These are phyloP conservation scores for Drosophila sulfurigaster DNA, from an alignment of 1,140 invertebrate species.

Conservation along the genomic window DNA sequence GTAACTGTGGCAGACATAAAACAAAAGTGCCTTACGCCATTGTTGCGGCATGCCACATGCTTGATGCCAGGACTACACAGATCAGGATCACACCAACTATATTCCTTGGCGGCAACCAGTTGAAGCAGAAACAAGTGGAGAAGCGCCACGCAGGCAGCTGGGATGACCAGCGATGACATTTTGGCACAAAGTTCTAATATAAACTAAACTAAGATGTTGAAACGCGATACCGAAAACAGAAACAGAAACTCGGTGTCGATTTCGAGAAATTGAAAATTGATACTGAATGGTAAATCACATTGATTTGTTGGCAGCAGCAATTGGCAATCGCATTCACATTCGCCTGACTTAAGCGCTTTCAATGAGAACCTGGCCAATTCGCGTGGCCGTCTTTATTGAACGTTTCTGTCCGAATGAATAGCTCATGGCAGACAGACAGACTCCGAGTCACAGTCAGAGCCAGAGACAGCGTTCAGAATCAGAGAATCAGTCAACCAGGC, in stretches of 20 bases:
- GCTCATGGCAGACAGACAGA: constrained; percentile 58
- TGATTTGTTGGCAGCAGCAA: constrained; percentile 33
- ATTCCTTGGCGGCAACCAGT: constrained; percentile 47
- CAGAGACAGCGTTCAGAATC: constrained; percentile 26
- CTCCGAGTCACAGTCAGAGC: constrained; percentile 51
- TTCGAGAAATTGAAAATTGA: constrained; percentile 13
- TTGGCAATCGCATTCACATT: constrained; percentile 12
- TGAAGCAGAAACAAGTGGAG: constrained; percentile 50
- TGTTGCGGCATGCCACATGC: constrained; percentile 76
- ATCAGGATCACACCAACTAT: constrained; percentile 74
- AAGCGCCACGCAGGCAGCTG: constrained; percentile 50
- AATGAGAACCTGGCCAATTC: constrained; percentile 60
- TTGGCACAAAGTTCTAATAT: constrained; percentile 4
- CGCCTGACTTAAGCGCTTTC: constrained; percentile 41
- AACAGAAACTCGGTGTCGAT: not conserved
- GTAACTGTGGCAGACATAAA: not conserved
- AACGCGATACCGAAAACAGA: not conserved
- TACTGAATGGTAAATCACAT: constrained; percentile 32
- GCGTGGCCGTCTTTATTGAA: constrained; percentile 81
- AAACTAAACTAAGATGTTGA: not conserved
- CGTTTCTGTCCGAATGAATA: constrained; percentile 77
- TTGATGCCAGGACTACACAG: constrained; percentile 58
- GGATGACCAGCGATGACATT: constrained; percentile 43
- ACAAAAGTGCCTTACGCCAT: constrained; percentile 60
- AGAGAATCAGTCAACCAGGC: constrained; percentile 38